Conservation (phyloP, 2,888 invertebrate genomes). For the Patella depressa region DNA sequence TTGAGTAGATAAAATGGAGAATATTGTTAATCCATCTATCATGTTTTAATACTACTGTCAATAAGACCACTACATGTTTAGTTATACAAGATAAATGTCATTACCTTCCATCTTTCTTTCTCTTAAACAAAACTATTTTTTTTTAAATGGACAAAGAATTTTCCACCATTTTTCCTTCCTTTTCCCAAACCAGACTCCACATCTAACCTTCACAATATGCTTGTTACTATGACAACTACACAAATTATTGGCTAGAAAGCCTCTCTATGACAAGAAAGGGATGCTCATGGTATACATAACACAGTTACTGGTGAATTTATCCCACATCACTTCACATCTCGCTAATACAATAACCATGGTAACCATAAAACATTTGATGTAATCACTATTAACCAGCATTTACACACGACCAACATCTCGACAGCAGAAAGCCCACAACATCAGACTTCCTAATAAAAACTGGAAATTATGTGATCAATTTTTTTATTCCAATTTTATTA, state of each 20-base stretch:
- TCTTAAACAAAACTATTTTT: background rate
- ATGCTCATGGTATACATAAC: conserved; percentile 9
- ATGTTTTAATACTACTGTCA: no score
- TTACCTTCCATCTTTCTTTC: no score
- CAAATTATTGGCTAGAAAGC: conserved; percentile 13
- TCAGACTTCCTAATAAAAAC: no score
- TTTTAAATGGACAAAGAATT: conserved; percentile 2
- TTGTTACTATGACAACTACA: conserved; percentile 7
- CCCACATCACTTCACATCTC: background rate
- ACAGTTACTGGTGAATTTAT: background rate
- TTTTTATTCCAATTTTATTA: no score
- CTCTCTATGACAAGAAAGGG: conserved; percentile 9
- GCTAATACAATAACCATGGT: conserved; percentile 1
- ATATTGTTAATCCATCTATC: no score
- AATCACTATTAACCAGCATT: background rate
- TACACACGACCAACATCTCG: no score
- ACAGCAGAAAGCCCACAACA: no score
- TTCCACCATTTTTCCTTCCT: background rate
- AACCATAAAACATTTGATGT: conserved; percentile 10
- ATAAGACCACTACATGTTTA: no score
- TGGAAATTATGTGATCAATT: no score
- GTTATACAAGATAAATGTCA: no score
- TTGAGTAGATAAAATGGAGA: no score
- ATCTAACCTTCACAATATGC: conserved; percentile 9
- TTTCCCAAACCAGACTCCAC: background rate